These are phyloP conservation scores for Nowickia ferox DNA, from an alignment of 2,888 invertebrate species.

Conservation along the genomic window DNA sequence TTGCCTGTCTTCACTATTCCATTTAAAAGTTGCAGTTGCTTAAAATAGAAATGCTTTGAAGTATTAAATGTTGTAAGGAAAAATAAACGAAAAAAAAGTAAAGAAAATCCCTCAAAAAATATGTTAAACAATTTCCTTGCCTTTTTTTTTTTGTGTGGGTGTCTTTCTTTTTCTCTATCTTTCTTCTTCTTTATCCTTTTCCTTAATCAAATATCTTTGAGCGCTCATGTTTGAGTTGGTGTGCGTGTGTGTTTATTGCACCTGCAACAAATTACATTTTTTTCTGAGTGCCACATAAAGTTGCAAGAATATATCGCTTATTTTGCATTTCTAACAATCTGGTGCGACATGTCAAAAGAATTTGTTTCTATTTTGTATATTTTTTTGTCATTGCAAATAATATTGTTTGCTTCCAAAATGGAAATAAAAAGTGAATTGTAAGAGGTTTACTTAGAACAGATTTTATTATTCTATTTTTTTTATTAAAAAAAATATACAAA, in stretches of 20 bases:
- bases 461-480: slow-evolving; percentile 29
- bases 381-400: slow-evolving; percentile 16
- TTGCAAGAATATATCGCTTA: slow-evolving; percentile 38
- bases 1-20: neutral
- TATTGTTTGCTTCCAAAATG: slow-evolving; percentile 35
- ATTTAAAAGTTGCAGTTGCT: slow-evolving; percentile 11
- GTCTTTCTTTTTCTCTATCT: neutral
- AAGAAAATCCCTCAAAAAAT: slow-evolving; percentile 53
- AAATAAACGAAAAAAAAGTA: neutral
- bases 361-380: slow-evolving; percentile 16
- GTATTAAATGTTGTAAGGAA: neutral
- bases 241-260: slow-evolving; percentile 47
- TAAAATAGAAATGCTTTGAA: slow-evolving; percentile 31
- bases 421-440: slow-evolving; percentile 33
- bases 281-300: slow-evolving; percentile 43
- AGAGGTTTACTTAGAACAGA: slow-evolving; percentile 42
- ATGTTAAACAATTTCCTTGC: slow-evolving; percentile 47
- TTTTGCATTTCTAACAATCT: slow-evolving; percentile 43
- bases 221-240: slow-evolving; percentile 47
- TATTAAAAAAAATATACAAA: neutral
- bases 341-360: slow-evolving; percentile 52
- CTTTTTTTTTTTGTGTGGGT: slow-evolving; percentile 6
- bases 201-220: slow-evolving; percentile 67
- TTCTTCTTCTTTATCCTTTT: slow-evolving; percentile 11
- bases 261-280: slow-evolving; percentile 63